Base-by-base conservation (phyloP, 2,797 vertebrate genomes). In the Melopsittacus undulatus region DNA sequence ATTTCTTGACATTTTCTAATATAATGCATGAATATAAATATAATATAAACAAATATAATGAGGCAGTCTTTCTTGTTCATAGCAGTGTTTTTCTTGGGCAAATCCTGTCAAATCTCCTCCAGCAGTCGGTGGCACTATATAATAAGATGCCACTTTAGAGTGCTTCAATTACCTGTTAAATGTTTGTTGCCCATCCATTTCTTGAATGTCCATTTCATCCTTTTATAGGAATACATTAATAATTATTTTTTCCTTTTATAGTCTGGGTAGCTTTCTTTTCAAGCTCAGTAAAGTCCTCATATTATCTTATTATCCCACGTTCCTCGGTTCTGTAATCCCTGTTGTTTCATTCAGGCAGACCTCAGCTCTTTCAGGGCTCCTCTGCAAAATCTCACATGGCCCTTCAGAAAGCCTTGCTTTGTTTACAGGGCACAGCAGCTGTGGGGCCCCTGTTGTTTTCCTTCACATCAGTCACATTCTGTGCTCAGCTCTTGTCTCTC, bases 361-460 rank as follows among this genome's bases (percentile, higher is more conserved):
- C 81, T 92, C 3, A 0, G 38, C 75, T 77, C 74, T 95, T 90
- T 79, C 74, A 87, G 45, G 67, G 63, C 73, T 76, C 46, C 80
- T 46, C 83, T 94, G 89, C 74, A 79, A 54, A 92, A 78, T 83
- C 86, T 94, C 91, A 82, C 72, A 83, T 49, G 77, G 72, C 68
- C 77, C 74, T 90, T 92, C 83, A 96, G 90, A 95, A 95, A 95
- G 78, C 88, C 4, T 0, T 1, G 56, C 91, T 95, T 95, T 97
- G 95, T 97, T 96, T 97, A 94, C 86, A 95, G 74, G 90, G 78
- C 78, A 80, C 72, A 49, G 85, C 88, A 94, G 96, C 95, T 95
- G 83, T 84, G 81, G 56, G 81, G 88, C 68, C 91, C 63, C 78
- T 74, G 73, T 94, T 96, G 96, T 95, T 96, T 91, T 96, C 86